A percentile compares a stretch with the other conserved stretches of the same genome.
Evolutionary conservation across 2,797 vertebrate genomes (phyloP).

Genomic region (Bovichtus diacanthus): DNA sequence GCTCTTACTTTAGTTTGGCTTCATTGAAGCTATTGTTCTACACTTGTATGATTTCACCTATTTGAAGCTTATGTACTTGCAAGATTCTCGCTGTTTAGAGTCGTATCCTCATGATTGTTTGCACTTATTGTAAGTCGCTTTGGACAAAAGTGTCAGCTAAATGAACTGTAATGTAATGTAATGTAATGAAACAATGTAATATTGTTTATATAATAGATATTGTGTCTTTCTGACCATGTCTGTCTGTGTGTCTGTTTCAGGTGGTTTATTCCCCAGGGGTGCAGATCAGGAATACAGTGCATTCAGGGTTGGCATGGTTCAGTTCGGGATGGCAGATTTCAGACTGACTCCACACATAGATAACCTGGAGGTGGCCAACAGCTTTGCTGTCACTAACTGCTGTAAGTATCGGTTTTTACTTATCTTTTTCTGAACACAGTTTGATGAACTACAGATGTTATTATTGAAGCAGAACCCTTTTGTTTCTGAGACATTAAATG

Average conservation of each 20-base stretch:
- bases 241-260: slow-evolving; percentile 73
- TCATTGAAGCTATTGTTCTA: too few species aligned
- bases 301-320: slow-evolving; percentile 94
- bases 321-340: slow-evolving; percentile 92
- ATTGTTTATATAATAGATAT: not conserved
- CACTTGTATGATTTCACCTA: too few species aligned
- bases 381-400: slow-evolving; percentile 95
- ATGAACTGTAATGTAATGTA: too few species aligned
- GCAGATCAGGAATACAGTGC: slow-evolving; percentile 96
- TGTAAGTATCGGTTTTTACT: slow-evolving; percentile 86
- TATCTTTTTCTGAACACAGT: not conserved
- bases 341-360: slow-evolving; percentile 94
- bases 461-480: not conserved
- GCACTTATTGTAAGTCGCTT: too few species aligned
- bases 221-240: not conserved
- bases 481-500: not conserved
- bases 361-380: slow-evolving; percentile 96
- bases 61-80: too few species aligned
- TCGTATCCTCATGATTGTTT: too few species aligned
- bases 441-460: not conserved
- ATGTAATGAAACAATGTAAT: not conserved
- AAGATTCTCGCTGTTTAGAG: too few species aligned
- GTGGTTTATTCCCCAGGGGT: slow-evolving; percentile 93
- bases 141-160: too few species aligned
- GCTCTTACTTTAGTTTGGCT: too few species aligned